Conservation (phyloP, 2,888 invertebrate genomes). For the Pedicia rivosa region DNA sequence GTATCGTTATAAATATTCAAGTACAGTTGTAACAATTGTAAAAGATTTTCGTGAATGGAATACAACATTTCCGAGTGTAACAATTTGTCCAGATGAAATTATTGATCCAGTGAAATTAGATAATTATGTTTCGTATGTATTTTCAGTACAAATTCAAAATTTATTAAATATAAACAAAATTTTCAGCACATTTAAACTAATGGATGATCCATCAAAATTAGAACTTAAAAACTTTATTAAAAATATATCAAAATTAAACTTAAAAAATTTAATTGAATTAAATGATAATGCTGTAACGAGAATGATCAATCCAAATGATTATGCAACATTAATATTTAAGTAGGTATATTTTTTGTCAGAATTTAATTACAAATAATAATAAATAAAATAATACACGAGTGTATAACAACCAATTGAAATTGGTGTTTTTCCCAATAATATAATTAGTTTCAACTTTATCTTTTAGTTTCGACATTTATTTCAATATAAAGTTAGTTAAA, state of each 20-base stretch:
- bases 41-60: constrained; percentile 4
- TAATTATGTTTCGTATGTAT: background rate
- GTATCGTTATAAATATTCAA: constrained; percentile 1
- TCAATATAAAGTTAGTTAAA: too few species aligned
- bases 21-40: background rate
- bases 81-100: background rate
- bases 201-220: too few species aligned
- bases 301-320: background rate
- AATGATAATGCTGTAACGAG: background rate
- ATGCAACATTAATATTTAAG: background rate
- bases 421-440: background rate
- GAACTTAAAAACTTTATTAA: background rate
- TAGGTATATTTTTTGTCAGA: too few species aligned
- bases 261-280: constrained; percentile 1
- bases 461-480: too few species aligned
- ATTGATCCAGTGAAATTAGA: constrained; percentile 1
- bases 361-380: too few species aligned
- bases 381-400: background rate
- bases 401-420: background rate
- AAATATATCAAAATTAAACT: background rate
- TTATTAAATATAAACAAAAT: too few species aligned
- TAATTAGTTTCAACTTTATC: too few species aligned
- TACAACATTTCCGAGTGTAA: constrained; percentile 2
- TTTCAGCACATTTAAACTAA: background rate
- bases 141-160: too few species aligned